These are phyloP conservation scores for Gymnoscopelus microlampas DNA, from an alignment of 2,797 vertebrate genomes.

Conservation along the genomic window DNA sequence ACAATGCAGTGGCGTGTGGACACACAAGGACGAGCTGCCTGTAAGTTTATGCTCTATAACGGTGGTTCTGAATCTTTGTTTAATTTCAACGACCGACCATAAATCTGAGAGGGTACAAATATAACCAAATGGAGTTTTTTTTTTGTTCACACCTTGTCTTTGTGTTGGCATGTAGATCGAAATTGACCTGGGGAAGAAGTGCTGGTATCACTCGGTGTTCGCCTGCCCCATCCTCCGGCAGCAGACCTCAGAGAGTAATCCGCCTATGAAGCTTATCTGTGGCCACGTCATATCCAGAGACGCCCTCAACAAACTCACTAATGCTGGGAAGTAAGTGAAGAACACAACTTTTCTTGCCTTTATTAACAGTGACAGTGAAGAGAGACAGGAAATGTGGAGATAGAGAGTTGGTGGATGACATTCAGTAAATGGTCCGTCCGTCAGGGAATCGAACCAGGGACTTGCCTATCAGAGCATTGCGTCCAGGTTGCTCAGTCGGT, in stretches of 20 bases:
- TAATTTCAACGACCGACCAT: no score
- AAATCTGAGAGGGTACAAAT: no score
- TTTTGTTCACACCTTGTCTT: not conserved
- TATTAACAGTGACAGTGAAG: no score
- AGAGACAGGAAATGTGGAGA: no score
- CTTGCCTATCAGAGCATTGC: no score
- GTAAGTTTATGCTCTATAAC: slow-evolving; percentile 67
- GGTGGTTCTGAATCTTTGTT: no score
- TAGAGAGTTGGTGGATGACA: no score
- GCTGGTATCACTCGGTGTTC: slow-evolving; percentile 95
- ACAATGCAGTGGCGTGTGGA: slow-evolving; percentile 92
- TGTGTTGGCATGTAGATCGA: slow-evolving; percentile 81
- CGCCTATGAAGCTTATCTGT: slow-evolving; percentile 94
- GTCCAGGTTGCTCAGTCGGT: no score
- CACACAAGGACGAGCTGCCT: slow-evolving; percentile 91
- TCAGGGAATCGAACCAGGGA: no score
- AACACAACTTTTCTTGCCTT: not conserved
- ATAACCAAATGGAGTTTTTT: not conserved
- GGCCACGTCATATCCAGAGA: slow-evolving; percentile 93
- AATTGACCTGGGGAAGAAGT: slow-evolving; percentile 93
- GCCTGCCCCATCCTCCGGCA: slow-evolving; percentile 94
- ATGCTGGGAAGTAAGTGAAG: slow-evolving; percentile 89
- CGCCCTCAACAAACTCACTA: slow-evolving; percentile 94
- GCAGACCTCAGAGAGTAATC: slow-evolving; percentile 92
- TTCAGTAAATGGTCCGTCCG: no score